These are phyloP conservation scores for Melieria crassipennis DNA, from an alignment of 2,888 invertebrate genomes.

Conservation along the genomic window DNA sequence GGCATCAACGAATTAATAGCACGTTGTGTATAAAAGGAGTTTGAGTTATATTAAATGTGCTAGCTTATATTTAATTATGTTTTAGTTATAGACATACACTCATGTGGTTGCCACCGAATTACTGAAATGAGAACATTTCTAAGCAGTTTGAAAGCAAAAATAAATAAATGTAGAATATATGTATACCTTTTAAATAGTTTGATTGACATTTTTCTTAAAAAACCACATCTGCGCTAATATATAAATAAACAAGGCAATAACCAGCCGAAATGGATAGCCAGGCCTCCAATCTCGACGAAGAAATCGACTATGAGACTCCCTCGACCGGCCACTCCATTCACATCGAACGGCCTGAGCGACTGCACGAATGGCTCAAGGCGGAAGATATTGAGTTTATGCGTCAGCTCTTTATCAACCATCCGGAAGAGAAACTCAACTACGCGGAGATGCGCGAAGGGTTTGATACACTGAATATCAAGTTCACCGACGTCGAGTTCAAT, in stretches of 20 bases:
- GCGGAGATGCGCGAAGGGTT: constrained; percentile 53
- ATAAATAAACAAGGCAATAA: constrained; percentile 4
- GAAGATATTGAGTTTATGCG: constrained; percentile 55
- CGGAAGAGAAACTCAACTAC: constrained; percentile 48
- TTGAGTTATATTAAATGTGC: constrained; percentile 26
- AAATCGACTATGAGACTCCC: constrained; percentile 52
- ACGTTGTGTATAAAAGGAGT: constrained; percentile 58
- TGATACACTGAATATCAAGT: constrained; percentile 49
- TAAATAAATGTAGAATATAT: no score
- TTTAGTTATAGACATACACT: constrained; percentile 18
- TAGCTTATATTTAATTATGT: constrained; percentile 12
- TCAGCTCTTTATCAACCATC: constrained; percentile 45
- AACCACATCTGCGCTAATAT: constrained; percentile 10
- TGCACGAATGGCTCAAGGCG: constrained; percentile 58
- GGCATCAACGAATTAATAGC: constrained; percentile 60
- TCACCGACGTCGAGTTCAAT: constrained; percentile 70
- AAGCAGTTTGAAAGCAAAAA: no score
- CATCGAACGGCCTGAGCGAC: constrained; percentile 52
- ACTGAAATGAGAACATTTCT: no score
- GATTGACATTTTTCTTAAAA: constrained; percentile 27
- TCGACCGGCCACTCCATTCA: constrained; percentile 47
- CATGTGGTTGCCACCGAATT: no score
- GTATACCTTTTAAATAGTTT: constrained; percentile 20
- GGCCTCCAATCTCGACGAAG: constrained; percentile 12
- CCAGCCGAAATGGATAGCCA: constrained; percentile 18